A percentile compares a stretch with the other conserved stretches of the same genome.
phyloP scores from a whole-genome alignment of 2,797 vertebrate species.

The Caiman crocodilus region DNA sequence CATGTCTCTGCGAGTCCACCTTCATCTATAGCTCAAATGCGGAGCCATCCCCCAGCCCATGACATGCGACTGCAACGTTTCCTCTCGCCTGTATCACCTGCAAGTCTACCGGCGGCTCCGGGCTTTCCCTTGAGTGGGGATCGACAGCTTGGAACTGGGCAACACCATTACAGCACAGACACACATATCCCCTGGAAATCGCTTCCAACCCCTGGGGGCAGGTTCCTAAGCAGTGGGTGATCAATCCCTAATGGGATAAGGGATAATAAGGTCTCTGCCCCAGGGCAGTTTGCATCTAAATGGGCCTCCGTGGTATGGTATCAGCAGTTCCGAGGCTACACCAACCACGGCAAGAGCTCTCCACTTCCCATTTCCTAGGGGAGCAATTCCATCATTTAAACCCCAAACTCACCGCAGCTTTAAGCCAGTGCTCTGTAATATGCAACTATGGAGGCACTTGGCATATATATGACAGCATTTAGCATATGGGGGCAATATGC shows the following conservation, averaged over 20 bases:
- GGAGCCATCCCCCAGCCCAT: not conserved
- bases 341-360: not conserved
- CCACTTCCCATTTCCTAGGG: not conserved
- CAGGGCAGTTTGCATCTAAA: not conserved
- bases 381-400: rapidly evolving
- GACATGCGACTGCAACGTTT: rapidly evolving
- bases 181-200: not conserved
- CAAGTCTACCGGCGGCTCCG: rapidly evolving
- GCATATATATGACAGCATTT: too few relatives aligned
- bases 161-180: rapidly evolving
- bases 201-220: rapidly evolving
- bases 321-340: too few relatives aligned
- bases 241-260: not conserved
- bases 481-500: too few relatives aligned
- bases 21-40: not conserved
- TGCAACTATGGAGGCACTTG: not conserved
- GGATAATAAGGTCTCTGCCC: too few relatives aligned
- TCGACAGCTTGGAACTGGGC: rapidly evolving
- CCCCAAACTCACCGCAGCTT: not conserved
- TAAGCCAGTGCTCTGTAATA: not conserved
- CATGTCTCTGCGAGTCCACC: not conserved
- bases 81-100: not conserved
- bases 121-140: rapidly evolving
- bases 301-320: not conserved
- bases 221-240: not conserved